Conservation (phyloP, 2,888 invertebrate species). For the Belgica antarctica region DNA sequence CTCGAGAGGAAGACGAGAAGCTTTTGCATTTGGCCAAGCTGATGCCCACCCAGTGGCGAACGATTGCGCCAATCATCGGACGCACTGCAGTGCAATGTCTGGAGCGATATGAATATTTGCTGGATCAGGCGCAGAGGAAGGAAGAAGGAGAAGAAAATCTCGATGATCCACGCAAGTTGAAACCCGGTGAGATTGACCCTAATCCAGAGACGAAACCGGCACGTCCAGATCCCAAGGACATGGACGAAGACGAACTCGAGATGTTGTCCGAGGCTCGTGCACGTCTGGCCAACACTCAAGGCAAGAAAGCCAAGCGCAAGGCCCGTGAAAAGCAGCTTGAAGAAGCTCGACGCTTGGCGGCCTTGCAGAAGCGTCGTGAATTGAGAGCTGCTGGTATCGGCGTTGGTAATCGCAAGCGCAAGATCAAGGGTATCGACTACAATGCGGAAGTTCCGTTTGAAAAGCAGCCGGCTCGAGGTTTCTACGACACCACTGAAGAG, state of each 20-base stretch:
- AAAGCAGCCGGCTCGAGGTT: slow-evolving; percentile 86
- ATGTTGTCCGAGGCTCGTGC: slow-evolving; percentile 99
- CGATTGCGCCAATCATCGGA: slow-evolving; percentile 98
- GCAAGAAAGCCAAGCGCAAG: slow-evolving; percentile 88
- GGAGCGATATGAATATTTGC: slow-evolving; percentile 92
- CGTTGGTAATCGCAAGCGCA: slow-evolving; percentile 55
- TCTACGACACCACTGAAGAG: slow-evolving; percentile 92
- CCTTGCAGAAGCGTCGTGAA: slow-evolving; percentile 96
- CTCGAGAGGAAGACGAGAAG: slow-evolving; percentile 97
- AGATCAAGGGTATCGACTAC: slow-evolving; percentile 91
- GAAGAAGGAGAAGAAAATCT: slow-evolving; percentile 89
- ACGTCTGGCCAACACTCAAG: slow-evolving; percentile 96
- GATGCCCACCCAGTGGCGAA: slow-evolving; percentile 99
- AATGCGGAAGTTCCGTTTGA: slow-evolving; percentile 98
- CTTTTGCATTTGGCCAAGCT: slow-evolving; percentile 94
- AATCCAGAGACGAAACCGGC: slow-evolving; percentile 99
- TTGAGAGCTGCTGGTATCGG: slow-evolving; percentile 93
- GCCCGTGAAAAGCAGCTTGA: slow-evolving; percentile 98
- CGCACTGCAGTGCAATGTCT: slow-evolving; percentile 98
- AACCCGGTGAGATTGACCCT: slow-evolving; percentile 99
- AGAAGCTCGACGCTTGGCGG: slow-evolving; percentile 93
- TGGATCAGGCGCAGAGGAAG: slow-evolving; percentile 97
- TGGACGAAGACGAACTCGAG: slow-evolving; percentile 99
- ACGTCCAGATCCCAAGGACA: slow-evolving; percentile 97
- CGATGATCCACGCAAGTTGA: slow-evolving; percentile 94